phyloP scores from a whole-genome alignment of 2,888 invertebrate genomes.

The Drosophila antonietae region DNA sequence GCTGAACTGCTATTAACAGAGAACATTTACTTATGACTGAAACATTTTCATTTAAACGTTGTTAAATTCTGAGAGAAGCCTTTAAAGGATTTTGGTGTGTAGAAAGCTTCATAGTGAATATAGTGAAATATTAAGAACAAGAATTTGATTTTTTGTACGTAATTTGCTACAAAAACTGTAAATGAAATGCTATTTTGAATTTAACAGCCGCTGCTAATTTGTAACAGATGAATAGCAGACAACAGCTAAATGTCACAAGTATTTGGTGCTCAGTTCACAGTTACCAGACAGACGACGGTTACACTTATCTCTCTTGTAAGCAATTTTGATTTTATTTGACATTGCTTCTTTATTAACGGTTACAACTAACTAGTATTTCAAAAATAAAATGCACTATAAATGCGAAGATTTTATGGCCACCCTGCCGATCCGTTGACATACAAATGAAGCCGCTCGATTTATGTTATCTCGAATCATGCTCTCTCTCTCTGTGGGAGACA shows the following conservation, averaged over 20 bases:
- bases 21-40: not conserved
- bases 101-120: not conserved
- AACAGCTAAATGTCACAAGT: not conserved
- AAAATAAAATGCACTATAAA: not conserved
- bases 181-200: slow-evolving; percentile 22
- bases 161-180: not conserved
- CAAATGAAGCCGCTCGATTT: not conserved
- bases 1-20: slow-evolving; percentile 54
- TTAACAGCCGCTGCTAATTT: slow-evolving; percentile 27
- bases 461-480: slow-evolving; percentile 44
- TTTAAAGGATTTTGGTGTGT: not conserved
- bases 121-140: not conserved
- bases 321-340: not conserved
- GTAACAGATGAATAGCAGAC: not conserved
- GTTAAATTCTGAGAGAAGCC: not conserved
- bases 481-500: slow-evolving; percentile 29
- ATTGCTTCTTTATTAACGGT: not conserved
- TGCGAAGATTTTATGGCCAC: not conserved
- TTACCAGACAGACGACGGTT: slow-evolving; percentile 16
- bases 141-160: not conserved
- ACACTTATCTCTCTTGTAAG: not conserved
- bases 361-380: not conserved
- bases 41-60: not conserved
- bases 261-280: slow-evolving; percentile 19
- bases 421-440: not conserved